phyloP scores from a whole-genome alignment of 2,113 vertebrate genomes.

The Setophaga petechia region DNA sequence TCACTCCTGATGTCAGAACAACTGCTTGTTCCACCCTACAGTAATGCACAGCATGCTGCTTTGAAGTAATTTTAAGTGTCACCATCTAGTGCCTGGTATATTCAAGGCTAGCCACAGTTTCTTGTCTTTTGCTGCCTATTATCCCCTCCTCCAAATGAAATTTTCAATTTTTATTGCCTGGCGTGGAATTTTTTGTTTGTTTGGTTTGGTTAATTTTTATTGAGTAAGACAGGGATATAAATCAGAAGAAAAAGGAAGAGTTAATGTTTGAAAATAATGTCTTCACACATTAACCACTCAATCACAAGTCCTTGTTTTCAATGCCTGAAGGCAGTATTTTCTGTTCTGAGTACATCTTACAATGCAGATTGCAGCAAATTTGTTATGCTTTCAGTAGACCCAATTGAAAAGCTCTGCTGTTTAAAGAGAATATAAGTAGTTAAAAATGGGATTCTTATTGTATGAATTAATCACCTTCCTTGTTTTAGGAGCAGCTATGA shows the following conservation, averaged over 20 bases:
- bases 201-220: neutral
- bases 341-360: neutral
- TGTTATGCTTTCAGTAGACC: neutral
- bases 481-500: neutral
- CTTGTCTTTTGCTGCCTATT: neutral
- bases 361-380: neutral
- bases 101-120: neutral
- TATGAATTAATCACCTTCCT: neutral
- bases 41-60: neutral
- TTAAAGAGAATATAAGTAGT: neutral
- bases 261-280: neutral
- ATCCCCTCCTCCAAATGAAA: neutral
- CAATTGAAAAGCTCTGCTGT: neutral
- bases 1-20: constrained; percentile 6
- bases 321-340: neutral
- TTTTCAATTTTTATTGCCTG: neutral
- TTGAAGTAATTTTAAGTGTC: neutral
- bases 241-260: neutral
- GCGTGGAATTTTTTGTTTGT: neutral
- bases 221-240: neutral
- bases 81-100: neutral
- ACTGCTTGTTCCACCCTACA: neutral
- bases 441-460: neutral
- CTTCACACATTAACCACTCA: neutral
- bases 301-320: neutral